phyloP scores from a whole-genome alignment of 2,113 vertebrate species.

The Piprites chloris region DNA sequence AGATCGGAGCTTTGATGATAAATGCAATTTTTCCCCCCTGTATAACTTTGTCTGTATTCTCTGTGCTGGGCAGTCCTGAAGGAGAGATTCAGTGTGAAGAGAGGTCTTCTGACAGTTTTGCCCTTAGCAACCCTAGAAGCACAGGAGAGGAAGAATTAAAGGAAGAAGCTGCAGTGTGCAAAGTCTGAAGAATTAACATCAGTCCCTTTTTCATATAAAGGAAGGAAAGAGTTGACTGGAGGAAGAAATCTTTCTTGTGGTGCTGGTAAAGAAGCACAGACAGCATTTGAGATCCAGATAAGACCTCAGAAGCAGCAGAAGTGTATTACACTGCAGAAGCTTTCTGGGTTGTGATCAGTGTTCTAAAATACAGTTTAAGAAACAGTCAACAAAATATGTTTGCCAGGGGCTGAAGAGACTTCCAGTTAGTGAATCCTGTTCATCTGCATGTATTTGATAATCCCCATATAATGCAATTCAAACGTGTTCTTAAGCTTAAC shows the following conservation, averaged over 20 bases:
- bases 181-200: conserved; percentile 17
- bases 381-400: not conserved
- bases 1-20: not conserved
- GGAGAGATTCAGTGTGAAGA: conserved; percentile 12
- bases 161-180: not conserved
- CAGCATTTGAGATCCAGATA: not conserved
- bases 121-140: not conserved
- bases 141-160: conserved; percentile 5
- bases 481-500: not conserved
- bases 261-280: not conserved
- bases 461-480: not conserved
- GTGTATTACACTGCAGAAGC: not conserved
- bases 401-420: not conserved
- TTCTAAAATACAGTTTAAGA: not conserved
- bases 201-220: not conserved
- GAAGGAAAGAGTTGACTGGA: not conserved
- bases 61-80: not conserved
- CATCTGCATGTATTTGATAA: not conserved
- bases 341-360: not conserved
- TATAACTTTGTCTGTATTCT: not conserved
- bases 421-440: not conserved
- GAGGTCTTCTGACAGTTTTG: conserved; percentile 10
- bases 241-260: not conserved
- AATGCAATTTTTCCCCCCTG: not conserved
- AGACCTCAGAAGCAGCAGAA: not conserved